Evolutionary conservation across 2,797 vertebrate genomes (phyloP).

Genomic region (Dermochelys coriacea): DNA sequence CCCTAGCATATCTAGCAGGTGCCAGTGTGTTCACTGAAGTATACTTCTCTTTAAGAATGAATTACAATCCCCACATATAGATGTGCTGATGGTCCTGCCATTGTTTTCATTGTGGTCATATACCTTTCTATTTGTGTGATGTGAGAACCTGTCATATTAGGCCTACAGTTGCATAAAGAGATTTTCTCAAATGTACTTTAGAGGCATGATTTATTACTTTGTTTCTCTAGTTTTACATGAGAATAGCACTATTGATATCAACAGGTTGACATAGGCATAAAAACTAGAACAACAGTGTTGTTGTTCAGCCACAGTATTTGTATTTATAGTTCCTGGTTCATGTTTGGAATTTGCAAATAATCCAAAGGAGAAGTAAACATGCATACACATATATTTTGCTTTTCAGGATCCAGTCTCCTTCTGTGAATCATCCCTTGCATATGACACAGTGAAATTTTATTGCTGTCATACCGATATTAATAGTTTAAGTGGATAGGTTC

Average conservation of each 20-base stretch:
- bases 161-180: neutral
- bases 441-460: neutral
- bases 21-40: neutral
- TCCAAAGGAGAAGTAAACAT: neutral
- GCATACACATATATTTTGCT: neutral
- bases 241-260: neutral
- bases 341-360: neutral
- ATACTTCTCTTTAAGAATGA: neutral
- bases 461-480: conserved; percentile 2
- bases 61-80: neutral
- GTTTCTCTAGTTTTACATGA: neutral
- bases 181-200: neutral
- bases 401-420: neutral
- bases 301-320: neutral
- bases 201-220: neutral
- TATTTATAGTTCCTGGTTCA: conserved; percentile 6
- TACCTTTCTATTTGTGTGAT: neutral
- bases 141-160: neutral
- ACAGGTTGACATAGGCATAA: neutral
- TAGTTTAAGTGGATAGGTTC: neutral
- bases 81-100: neutral
- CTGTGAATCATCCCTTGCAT: neutral
- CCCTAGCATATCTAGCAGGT: neutral
- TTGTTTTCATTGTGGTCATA: neutral
- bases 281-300: neutral